Conservation (phyloP, 2,888 invertebrate species). For the Cephus nigrinus region DNA sequence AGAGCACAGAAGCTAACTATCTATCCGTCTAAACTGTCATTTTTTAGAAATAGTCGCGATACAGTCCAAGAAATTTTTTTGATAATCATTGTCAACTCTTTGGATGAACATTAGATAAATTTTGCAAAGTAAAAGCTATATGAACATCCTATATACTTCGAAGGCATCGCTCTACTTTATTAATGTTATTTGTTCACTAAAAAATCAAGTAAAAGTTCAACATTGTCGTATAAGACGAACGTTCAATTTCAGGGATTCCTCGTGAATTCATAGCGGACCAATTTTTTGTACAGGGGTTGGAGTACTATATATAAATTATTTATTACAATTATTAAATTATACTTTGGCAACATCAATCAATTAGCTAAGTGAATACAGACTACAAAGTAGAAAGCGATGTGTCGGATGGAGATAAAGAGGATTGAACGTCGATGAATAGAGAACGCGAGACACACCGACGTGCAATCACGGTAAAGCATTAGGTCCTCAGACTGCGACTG, state of each 20-base stretch:
- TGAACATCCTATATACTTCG: too few relatives aligned
- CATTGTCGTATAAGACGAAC: not conserved
- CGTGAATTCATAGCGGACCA: not conserved
- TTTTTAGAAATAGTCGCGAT: too few relatives aligned
- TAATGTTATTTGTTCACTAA: too few relatives aligned
- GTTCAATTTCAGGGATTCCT: not conserved
- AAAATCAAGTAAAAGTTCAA: not conserved
- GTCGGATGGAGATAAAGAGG: constrained; percentile 23
- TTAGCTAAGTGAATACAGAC: constrained; percentile 11
- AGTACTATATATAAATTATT: not conserved
- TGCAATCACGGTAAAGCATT: not conserved
- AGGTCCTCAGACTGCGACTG: not conserved
- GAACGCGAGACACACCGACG: constrained; percentile 12
- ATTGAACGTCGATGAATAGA: constrained; percentile 21
- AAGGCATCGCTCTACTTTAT: too few relatives aligned
- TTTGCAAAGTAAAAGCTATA: too few relatives aligned
- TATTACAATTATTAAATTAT: too few relatives aligned
- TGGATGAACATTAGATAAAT: too few relatives aligned
- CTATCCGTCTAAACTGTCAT: too few relatives aligned
- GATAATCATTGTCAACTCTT: too few relatives aligned
- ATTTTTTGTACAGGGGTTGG: too few relatives aligned
- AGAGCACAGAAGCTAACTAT: too few relatives aligned
- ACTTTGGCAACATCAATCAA: constrained; percentile 3
- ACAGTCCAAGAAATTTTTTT: too few relatives aligned
- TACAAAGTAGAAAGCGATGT: not conserved